These are phyloP conservation scores for Tetragnatha montana DNA, from an alignment of 2,888 invertebrate species.

Conservation along the genomic window DNA sequence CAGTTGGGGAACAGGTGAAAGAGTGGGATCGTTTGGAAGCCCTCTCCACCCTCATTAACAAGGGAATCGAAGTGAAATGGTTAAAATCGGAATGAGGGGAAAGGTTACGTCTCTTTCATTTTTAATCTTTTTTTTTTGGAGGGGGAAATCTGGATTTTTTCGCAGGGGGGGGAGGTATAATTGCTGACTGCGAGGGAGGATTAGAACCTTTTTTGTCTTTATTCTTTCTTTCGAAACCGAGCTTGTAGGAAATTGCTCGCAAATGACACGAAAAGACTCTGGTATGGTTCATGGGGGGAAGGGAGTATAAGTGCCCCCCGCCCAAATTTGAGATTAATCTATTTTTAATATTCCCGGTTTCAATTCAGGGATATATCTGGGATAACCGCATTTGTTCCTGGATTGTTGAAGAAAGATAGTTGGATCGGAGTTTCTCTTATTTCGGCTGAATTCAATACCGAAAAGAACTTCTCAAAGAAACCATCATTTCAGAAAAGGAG, in stretches of 20 bases:
- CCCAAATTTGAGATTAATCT: neutral
- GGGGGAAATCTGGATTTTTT: neutral
- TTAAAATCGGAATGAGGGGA: slow-evolving; percentile 15
- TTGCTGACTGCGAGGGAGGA: slow-evolving; percentile 16
- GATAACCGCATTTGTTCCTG: too few relatives aligned
- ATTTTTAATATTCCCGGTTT: neutral
- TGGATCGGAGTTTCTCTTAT: too few relatives aligned
- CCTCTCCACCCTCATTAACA: neutral
- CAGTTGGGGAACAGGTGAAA: neutral
- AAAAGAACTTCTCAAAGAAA: too few relatives aligned
- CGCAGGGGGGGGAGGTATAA: neutral
- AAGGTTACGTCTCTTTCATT: slow-evolving; percentile 11
- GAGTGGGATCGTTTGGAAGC: neutral
- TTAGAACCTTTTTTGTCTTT: slow-evolving; percentile 7
- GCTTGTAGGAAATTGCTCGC: neutral
- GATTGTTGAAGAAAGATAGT: too few relatives aligned
- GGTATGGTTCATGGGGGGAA: neutral
- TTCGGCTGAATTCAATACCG: too few relatives aligned
- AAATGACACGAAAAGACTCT: neutral
- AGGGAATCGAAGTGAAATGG: slow-evolving; percentile 11
- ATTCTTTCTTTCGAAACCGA: neutral
- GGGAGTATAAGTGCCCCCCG: neutral
- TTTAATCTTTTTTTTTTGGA: slow-evolving; percentile 19
- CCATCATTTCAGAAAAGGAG: too few relatives aligned
- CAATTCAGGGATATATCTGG: neutral